These are phyloP conservation scores for Lepilemur septentrionalis DNA, from an alignment of 2,797 vertebrate genomes.

Conservation along the genomic window DNA sequence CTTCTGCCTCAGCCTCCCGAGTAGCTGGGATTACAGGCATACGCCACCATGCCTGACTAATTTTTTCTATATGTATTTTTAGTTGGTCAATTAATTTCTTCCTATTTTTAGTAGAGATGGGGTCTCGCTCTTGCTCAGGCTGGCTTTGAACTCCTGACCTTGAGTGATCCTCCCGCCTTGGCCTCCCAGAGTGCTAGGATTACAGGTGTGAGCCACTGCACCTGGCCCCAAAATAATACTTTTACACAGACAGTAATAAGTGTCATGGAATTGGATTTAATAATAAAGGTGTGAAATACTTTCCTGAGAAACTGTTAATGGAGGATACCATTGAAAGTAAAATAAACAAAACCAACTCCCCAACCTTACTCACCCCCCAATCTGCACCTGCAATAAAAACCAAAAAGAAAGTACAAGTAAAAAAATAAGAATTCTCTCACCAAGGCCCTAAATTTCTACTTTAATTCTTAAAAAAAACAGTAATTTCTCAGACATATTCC, in stretches of 20 bases:
- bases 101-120: too few species aligned
- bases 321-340: background rate
- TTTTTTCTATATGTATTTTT: too few species aligned
- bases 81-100: too few species aligned
- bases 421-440: background rate
- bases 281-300: background rate
- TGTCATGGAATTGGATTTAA: background rate
- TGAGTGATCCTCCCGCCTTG: too few species aligned
- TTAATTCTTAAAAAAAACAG: conserved; percentile 10
- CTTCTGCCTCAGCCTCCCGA: too few species aligned
- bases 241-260: background rate
- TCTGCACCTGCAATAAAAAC: background rate
- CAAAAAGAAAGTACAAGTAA: background rate
- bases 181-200: too few species aligned
- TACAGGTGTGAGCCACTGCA: too few species aligned
- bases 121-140: too few species aligned
- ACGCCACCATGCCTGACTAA: too few species aligned
- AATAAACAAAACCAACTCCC: background rate
- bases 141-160: too few species aligned
- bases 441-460: background rate
- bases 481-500: background rate
- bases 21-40: too few species aligned
- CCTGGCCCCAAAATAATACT: background rate
- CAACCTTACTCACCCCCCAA: background rate
- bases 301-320: background rate